Evolutionary conservation across 2,797 vertebrate genomes (phyloP).

Genomic region (Pangasius djambal): DNA sequence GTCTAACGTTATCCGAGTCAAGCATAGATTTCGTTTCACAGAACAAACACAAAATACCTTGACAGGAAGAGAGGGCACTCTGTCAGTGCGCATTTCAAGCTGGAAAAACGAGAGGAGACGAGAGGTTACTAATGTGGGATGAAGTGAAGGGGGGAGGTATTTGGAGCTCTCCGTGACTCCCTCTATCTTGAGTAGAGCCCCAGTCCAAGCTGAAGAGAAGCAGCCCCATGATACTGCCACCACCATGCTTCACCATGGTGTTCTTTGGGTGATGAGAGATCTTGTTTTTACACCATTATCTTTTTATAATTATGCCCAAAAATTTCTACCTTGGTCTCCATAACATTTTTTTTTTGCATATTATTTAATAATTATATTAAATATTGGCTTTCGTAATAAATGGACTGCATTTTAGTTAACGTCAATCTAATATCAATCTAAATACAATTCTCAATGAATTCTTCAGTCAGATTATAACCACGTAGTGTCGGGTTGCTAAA

Average conservation of each 20-base stretch:
- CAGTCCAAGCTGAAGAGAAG: background rate
- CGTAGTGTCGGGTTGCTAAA: background rate
- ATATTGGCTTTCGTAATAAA: background rate
- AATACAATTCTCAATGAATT: background rate
- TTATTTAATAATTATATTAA: no score
- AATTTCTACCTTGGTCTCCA: background rate
- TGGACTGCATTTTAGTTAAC: background rate
- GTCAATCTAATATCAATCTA: background rate
- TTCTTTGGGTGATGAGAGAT: background rate
- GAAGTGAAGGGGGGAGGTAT: background rate
- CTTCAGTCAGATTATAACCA: background rate
- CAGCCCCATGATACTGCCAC: background rate
- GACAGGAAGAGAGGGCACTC: background rate
- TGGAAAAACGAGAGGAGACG: background rate
- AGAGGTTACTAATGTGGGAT: background rate
- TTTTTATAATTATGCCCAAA: background rate
- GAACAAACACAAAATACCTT: background rate
- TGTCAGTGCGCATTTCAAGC: background rate
- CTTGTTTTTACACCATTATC: background rate
- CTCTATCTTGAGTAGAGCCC: no score
- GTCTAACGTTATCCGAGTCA: background rate
- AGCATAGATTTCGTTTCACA: background rate
- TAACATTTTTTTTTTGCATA: no score
- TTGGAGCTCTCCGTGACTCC: background rate
- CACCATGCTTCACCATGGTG: background rate